Conservation (phyloP, 37 sponge, comb jelly and placozoan genomes). For the Lycopodina hypogea region DNA sequence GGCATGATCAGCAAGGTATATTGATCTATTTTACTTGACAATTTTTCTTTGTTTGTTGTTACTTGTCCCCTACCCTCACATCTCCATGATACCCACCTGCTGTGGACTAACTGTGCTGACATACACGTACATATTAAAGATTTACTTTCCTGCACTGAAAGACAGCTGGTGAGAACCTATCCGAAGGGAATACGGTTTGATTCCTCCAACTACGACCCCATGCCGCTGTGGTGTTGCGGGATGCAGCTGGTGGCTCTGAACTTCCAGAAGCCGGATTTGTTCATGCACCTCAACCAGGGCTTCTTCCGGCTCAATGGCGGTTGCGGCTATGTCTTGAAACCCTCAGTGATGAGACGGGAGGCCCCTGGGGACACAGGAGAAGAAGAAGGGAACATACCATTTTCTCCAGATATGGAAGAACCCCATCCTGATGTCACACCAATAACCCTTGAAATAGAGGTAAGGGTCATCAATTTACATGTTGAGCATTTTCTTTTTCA, state of each 20-base stretch:
- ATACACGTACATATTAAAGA: no score
- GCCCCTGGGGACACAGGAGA: constrained; percentile 12
- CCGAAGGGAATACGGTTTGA: constrained; percentile 66
- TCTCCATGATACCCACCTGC: no score
- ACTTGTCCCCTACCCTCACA: no score
- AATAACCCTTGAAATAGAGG: constrained; percentile 58
- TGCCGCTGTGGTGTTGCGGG: constrained; percentile 67
- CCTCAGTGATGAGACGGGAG: constrained; percentile 53
- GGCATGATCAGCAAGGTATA: no score
- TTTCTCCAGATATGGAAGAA: constrained; percentile 32
- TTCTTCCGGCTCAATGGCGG: constrained; percentile 75
- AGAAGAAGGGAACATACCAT: background rate
- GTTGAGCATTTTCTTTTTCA: no score
- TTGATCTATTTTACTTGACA: no score
- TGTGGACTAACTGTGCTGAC: no score
- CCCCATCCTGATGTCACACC: constrained; percentile 47
- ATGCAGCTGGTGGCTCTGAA: constrained; percentile 80
- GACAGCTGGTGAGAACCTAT: constrained; percentile 68
- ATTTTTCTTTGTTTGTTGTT: no score
- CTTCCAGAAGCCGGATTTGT: constrained; percentile 68
- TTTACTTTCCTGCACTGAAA: constrained; percentile 53
- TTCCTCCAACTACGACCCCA: constrained; percentile 73
- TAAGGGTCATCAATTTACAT: constrained; percentile 10
- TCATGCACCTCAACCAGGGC: constrained; percentile 80
- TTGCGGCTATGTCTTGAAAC: constrained; percentile 84